Conservation (phyloP, 2,888 invertebrate species). For the Tenthredo distinguenda region DNA sequence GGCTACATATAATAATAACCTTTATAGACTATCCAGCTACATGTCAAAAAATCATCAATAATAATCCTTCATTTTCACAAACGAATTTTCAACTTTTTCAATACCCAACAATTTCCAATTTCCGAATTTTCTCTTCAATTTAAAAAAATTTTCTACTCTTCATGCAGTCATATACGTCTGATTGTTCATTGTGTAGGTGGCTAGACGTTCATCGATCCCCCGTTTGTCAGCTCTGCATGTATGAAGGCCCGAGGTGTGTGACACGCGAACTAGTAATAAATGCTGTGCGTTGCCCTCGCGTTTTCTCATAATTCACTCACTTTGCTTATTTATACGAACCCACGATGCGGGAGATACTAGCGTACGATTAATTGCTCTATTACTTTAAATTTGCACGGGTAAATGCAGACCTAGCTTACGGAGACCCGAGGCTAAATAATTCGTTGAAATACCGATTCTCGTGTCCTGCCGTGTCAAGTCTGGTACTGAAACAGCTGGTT, state of each 20-base stretch:
- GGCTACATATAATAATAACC: slow-evolving; percentile 24
- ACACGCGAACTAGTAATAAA: slow-evolving; percentile 40
- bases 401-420: slow-evolving; percentile 15
- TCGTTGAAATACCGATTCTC: slow-evolving; percentile 31
- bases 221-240: slow-evolving; percentile 8
- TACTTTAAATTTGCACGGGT: slow-evolving; percentile 39
- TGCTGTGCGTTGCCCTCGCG: slow-evolving; percentile 12
- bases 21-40: neutral
- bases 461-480: neutral
- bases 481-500: neutral
- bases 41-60: neutral
- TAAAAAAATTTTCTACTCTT: too few relatives aligned
- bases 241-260: slow-evolving; percentile 31
- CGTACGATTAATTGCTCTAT: slow-evolving; percentile 45
- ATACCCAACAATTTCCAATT: too few relatives aligned
- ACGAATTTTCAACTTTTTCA: neutral
- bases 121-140: too few relatives aligned
- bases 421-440: slow-evolving; percentile 3
- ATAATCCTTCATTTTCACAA: neutral
- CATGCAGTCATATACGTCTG: too few relatives aligned
- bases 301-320: slow-evolving; percentile 42
- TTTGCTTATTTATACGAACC: slow-evolving; percentile 41
- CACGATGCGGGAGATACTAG: slow-evolving; percentile 9
- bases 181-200: neutral
- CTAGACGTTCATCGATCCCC: slow-evolving; percentile 44